A percentile compares a stretch with the other conserved stretches of the same genome.
These are phyloP conservation scores for Pseudorhiza aurosa DNA, from an alignment of 30 jellyfish, hydroid and myxozoan genomes.

Conservation along the genomic window DNA sequence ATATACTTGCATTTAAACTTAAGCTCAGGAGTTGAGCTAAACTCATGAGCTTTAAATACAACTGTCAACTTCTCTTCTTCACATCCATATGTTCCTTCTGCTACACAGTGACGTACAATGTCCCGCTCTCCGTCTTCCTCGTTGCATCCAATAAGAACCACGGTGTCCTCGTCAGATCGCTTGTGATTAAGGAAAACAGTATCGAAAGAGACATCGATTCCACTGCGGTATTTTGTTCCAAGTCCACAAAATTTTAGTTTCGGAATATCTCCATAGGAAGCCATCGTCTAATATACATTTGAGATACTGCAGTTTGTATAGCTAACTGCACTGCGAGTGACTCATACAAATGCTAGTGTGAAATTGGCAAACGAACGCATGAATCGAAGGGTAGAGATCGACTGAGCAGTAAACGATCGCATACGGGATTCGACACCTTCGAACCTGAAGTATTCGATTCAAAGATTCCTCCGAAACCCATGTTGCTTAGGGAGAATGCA, in stretches of 20 bases:
- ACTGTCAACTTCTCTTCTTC: background rate
- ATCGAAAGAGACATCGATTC: constrained; percentile 9
- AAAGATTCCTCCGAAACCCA: too few species aligned
- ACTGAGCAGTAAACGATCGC: background rate
- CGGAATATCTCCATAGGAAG: background rate
- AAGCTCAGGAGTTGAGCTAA: background rate
- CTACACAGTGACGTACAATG: background rate
- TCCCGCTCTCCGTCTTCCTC: background rate
- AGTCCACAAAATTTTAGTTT: constrained; percentile 11
- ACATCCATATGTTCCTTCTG: constrained; percentile 3
- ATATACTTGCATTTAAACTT: constrained; percentile 37
- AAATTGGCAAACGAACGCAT: background rate
- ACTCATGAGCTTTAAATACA: constrained; percentile 12
- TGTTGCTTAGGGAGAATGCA: too few species aligned
- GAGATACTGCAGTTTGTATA: background rate
- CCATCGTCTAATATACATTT: constrained; percentile 20
- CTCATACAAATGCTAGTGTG: background rate
- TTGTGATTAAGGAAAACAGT: background rate
- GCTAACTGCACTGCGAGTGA: background rate
- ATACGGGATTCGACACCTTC: background rate
- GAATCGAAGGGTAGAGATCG: constrained; percentile 5
- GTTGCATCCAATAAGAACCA: constrained; percentile 30
- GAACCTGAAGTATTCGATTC: too few species aligned
- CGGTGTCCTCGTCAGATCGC: constrained; percentile 2
- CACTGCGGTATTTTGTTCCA: background rate